A percentile compares a stretch with the other conserved stretches of the same genome.
phyloP scores from a whole-genome alignment of 2,888 invertebrate species.

The Chloroclystis v-ata region DNA sequence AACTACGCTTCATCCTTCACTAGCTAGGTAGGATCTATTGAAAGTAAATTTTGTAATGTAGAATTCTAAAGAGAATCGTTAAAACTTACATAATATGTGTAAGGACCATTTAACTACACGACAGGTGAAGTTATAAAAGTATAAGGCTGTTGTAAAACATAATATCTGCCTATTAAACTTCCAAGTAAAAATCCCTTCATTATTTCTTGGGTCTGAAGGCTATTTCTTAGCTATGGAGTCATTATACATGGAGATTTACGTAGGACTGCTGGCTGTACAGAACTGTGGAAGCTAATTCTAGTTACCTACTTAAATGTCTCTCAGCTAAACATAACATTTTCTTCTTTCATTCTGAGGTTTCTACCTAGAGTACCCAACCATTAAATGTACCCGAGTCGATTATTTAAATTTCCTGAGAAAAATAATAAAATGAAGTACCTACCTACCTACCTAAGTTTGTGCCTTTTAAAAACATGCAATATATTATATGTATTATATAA shows the following conservation, averaged over 20 bases:
- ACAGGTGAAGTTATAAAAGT: conserved; percentile 8
- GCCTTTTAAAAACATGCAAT: no score
- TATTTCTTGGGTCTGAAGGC: conserved; percentile 1
- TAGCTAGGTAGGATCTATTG: background rate
- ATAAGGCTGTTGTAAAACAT: conserved; percentile 9
- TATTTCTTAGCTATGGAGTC: conserved; percentile 2
- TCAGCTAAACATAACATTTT: no score
- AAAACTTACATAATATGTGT: background rate
- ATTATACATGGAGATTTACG: background rate
- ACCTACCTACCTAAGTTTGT: no score
- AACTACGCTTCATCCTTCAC: no score
- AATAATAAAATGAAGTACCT: no score
- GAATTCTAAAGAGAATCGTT: background rate
- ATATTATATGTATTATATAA: no score
- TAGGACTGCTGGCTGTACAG: background rate
- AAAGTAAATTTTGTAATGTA: background rate
- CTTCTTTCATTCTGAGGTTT: no score
- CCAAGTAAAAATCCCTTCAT: conserved; percentile 7
- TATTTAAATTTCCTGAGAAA: no score
- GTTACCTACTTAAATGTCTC: background rate
- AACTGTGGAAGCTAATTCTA: background rate
- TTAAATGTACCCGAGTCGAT: no score
- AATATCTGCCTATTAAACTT: conserved; percentile 7
- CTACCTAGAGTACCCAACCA: no score
- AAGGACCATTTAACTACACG: background rate